A percentile compares a stretch with the other conserved stretches of the same genome.
These are phyloP conservation scores for Chironomus tepperi DNA, from an alignment of 1,140 invertebrate species.

Conservation along the genomic window DNA sequence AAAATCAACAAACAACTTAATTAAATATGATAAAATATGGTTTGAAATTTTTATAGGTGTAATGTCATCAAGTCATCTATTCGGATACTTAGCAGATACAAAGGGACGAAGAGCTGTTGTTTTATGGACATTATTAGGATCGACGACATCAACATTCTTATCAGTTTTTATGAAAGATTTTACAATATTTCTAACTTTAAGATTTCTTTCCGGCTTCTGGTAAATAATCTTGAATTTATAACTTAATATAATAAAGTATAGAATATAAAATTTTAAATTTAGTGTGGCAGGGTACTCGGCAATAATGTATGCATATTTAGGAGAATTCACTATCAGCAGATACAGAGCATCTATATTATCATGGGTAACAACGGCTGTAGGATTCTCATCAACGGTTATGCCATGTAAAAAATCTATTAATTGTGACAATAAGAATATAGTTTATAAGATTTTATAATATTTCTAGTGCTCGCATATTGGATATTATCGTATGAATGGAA, in stretches of 20 bases:
- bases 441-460: background rate
- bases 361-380: constrained; percentile 19
- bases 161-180: constrained; percentile 46
- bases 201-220: constrained; percentile 50
- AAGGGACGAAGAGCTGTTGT: constrained; percentile 48
- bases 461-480: background rate
- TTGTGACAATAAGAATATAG: background rate
- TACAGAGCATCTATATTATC: constrained; percentile 37
- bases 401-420: background rate
- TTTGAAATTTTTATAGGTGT: constrained; percentile 40
- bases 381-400: constrained; percentile 14
- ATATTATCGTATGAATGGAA: background rate
- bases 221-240: constrained; percentile 40
- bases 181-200: constrained; percentile 43
- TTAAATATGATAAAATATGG: no score
- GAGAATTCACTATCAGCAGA: constrained; percentile 45
- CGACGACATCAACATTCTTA: constrained; percentile 30
- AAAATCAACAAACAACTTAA: no score
- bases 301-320: constrained; percentile 45
- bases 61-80: constrained; percentile 48
- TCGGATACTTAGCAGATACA: constrained; percentile 63
- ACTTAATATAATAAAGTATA: no score
- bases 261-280: no score
- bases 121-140: constrained; percentile 36
- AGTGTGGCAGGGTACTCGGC: constrained; percentile 46